Evolutionary conservation across 2,888 invertebrate genomes (phyloP).

Genomic region (Eretmocerus hayati): DNA sequence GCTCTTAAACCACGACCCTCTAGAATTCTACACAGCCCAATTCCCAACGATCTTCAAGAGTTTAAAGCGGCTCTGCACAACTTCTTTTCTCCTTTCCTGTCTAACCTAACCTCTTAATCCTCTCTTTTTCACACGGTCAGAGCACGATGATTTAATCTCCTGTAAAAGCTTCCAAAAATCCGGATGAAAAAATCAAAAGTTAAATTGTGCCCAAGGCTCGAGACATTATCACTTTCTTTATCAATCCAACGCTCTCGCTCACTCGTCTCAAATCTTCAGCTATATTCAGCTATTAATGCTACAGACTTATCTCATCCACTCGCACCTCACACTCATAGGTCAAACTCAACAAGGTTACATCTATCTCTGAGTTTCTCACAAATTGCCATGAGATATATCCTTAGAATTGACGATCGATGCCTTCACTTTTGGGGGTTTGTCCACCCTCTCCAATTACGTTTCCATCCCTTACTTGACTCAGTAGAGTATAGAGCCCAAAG

Average conservation of each 20-base stretch:
- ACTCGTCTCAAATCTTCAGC: not conserved
- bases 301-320: not conserved
- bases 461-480: conserved; percentile 39
- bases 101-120: no score
- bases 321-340: no score
- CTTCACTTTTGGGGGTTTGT: conserved; percentile 35
- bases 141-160: not conserved
- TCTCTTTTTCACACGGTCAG: not conserved
- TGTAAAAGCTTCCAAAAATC: no score
- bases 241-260: conserved; percentile 28
- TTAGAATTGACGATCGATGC: conserved; percentile 38
- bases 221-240: conserved; percentile 65
- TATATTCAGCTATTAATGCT: not conserved
- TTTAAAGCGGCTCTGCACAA: conserved; percentile 13
- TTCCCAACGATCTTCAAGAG: not conserved
- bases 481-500: no score
- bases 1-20: conserved; percentile 45
- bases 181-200: conserved; percentile 37
- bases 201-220: conserved; percentile 55
- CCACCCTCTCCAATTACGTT: conserved; percentile 41
- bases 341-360: no score
- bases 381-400: conserved; percentile 28
- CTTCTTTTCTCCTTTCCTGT: not conserved
- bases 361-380: no score
- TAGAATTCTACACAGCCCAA: conserved; percentile 32